Conservation (phyloP, 2,797 vertebrate genomes). For the Scleropages formosus region DNA sequence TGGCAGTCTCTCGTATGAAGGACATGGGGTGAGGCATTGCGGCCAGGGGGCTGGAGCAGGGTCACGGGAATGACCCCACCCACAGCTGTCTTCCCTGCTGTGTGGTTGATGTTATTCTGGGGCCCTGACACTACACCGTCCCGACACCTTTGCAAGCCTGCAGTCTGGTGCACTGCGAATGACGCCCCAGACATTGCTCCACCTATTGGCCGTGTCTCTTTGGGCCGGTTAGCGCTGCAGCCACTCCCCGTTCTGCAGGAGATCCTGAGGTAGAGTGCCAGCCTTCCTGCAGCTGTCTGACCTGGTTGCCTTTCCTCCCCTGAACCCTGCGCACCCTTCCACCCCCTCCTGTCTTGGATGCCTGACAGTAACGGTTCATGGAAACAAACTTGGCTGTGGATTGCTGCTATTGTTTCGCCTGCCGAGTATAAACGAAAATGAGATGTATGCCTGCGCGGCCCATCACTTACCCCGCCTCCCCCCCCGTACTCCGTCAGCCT, state of each 20-base stretch:
- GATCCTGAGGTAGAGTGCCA: neutral
- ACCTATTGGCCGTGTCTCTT: no score
- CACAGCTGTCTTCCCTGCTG: no score
- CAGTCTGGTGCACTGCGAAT: neutral
- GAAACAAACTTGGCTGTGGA: constrained; percentile 57
- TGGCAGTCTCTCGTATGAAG: neutral
- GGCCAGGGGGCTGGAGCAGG: neutral
- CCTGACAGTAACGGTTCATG: constrained; percentile 44
- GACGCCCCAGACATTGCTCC: no score
- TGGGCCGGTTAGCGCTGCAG: no score
- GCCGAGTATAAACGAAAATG: constrained; percentile 51
- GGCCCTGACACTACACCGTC: neutral
- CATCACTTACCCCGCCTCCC: constrained; percentile 42
- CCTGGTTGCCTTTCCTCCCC: constrained; percentile 23
- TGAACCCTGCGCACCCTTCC: neutral
- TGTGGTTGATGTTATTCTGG: no score
- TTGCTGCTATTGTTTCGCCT: constrained; percentile 61
- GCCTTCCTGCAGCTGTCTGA: constrained; percentile 39
- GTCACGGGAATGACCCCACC: neutral
- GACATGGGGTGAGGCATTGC: neutral
- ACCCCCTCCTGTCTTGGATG: constrained; percentile 30
- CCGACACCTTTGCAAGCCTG: neutral
- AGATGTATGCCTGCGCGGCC: constrained; percentile 54
- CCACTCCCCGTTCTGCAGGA: neutral
- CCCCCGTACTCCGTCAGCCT: constrained; percentile 52